Percentiles rank a stretch among this genome's conserved stretches.
Evolutionary conservation across 2,113 vertebrate genomes (phyloP).

Genomic region (Myotis davidii): DNA sequence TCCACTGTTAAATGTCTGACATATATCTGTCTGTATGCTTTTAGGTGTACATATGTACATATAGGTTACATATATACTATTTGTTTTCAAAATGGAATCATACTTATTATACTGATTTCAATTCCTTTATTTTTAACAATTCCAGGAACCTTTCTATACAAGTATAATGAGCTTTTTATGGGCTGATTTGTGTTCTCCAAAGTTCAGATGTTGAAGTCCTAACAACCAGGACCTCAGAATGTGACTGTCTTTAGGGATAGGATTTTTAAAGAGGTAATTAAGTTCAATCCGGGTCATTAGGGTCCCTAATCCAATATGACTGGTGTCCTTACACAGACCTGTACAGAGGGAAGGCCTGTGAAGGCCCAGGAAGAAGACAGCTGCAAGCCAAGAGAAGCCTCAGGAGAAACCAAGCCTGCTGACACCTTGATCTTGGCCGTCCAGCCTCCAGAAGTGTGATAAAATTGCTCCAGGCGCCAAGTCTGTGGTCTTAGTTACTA

Average conservation of each 20-base stretch:
- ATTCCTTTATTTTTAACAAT: not conserved
- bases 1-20: not conserved
- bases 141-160: not conserved
- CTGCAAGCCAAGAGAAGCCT: not conserved
- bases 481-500: not conserved
- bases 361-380: not conserved
- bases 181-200: not conserved
- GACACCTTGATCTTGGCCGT: not conserved
- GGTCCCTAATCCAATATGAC: not conserved
- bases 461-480: not conserved
- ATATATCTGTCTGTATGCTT: not conserved
- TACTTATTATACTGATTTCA: not conserved
- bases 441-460: not conserved
- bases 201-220: not conserved
- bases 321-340: not conserved
- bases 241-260: not conserved
- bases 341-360: not conserved
- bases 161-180: not conserved
- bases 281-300: not conserved
- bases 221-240: not conserved
- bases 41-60: not conserved
- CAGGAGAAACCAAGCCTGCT: not conserved
- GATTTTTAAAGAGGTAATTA: not conserved
- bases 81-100: not conserved
- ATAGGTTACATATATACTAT: not conserved